These are phyloP conservation scores for Sinocyclocheilus anophthalmus DNA, from an alignment of 2,113 vertebrate genomes.

Conservation along the genomic window DNA sequence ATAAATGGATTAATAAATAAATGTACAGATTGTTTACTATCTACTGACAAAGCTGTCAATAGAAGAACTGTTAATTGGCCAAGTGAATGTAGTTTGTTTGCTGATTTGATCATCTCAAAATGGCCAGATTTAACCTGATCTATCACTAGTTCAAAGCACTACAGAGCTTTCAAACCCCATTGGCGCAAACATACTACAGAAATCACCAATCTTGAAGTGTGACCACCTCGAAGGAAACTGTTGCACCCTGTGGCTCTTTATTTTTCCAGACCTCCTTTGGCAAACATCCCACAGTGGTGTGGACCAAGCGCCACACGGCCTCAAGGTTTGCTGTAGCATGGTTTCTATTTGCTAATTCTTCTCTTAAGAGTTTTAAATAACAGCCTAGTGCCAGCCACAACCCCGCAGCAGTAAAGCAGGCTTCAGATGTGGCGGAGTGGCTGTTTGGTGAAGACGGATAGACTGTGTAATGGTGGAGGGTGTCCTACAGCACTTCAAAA, in stretches of 20 bases:
- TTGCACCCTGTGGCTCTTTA: neutral
- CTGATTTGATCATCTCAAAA: neutral
- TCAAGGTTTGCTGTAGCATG: slow-evolving; percentile 22
- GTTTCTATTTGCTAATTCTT: slow-evolving; percentile 43
- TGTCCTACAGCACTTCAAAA: slow-evolving; percentile 40
- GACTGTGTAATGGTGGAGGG: slow-evolving; percentile 28
- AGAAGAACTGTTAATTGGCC: neutral
- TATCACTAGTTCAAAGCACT: neutral
- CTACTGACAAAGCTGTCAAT: neutral
- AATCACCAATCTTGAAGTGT: slow-evolving; percentile 23
- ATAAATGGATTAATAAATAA: neutral
- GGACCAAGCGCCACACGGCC: neutral
- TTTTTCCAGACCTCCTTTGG: slow-evolving; percentile 16
- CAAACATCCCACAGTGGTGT: slow-evolving; percentile 36
- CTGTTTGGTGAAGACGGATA: slow-evolving; percentile 37
- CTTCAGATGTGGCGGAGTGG: slow-evolving; percentile 47
- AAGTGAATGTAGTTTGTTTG: neutral
- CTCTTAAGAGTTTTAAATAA: slow-evolving; percentile 52
- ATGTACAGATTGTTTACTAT: neutral
- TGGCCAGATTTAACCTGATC: neutral
- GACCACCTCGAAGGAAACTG: neutral
- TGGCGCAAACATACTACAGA: neutral
- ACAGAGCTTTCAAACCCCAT: neutral
- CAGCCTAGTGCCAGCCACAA: slow-evolving; percentile 38
- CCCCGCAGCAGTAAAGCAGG: slow-evolving; percentile 8